phyloP scores from a whole-genome alignment of 2,888 invertebrate species.

The Neoaliturus tenellus region DNA sequence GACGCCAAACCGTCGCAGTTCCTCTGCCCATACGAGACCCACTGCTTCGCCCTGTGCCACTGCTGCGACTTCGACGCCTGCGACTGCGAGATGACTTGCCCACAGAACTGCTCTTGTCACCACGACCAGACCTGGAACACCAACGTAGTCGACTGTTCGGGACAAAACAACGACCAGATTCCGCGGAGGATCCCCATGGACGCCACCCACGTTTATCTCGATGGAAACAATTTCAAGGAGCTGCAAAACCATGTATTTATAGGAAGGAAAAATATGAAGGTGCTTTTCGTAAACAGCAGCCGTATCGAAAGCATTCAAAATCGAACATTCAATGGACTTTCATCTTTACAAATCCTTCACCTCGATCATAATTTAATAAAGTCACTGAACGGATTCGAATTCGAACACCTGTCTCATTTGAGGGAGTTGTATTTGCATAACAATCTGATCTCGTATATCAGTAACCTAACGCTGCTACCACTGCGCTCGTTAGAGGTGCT shows the following conservation, averaged over 20 bases:
- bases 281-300: constrained; percentile 90
- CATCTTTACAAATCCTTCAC: constrained; percentile 86
- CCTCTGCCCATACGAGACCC: constrained; percentile 93
- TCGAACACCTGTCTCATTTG: constrained; percentile 86
- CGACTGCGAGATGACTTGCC: constrained; percentile 98
- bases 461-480: constrained; percentile 87
- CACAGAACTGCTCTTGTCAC: constrained; percentile 94
- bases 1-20: constrained; percentile 89
- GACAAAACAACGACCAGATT: constrained; percentile 84
- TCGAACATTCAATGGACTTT: constrained; percentile 92
- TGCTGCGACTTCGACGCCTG: constrained; percentile 98
- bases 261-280: constrained; percentile 91
- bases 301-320: constrained; percentile 91
- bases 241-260: constrained; percentile 93
- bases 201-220: constrained; percentile 94
- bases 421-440: constrained; percentile 91
- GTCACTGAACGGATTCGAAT: constrained; percentile 89
- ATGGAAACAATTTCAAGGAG: constrained; percentile 91
- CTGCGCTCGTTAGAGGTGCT: constrained; percentile 87
- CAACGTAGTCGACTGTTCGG: constrained; percentile 94
- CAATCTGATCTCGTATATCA: constrained; percentile 86
- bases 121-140: constrained; percentile 96
- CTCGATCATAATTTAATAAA: constrained; percentile 90
- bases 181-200: constrained; percentile 95
- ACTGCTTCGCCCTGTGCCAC: constrained; percentile 96